Evolutionary conservation across 2,888 invertebrate species (phyloP), one percentile per base, ranked within the genome.

Genomic region (Dasysyrphus albostriatus): DNA sequence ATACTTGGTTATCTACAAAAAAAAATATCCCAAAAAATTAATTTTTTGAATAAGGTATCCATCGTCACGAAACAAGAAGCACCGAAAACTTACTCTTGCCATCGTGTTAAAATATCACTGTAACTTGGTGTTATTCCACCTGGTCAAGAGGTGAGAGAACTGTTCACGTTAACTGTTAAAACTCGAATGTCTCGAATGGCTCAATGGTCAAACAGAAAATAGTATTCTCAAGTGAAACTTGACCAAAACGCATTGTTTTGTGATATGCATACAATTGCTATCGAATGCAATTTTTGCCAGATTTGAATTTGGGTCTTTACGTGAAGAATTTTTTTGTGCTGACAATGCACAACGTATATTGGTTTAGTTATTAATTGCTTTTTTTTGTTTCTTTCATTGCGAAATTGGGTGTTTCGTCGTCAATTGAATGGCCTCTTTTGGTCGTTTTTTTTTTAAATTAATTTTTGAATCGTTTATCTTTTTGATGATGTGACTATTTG

Each of bases 181-280:
- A 75, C 78, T 87, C 65, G 49, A 87, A 77, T 87, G 87, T 65
- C 78, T 87, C 83, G 32, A 87, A 83, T 87, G 72, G 65, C 83
- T 61, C 24, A 42, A 54, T 70, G 72, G 65, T 24, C 54, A 61
- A 44, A 44, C 75, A 75, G 83, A 87, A 83, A 83, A 83, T 83
- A 83, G 70, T 70, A 42, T 69, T 67, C 51, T 56, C 29, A 37
- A 44, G 8, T 32, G 49, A 24, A 47, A 49, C 32, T 14, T 14
- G 16, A 47, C 56, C 58, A 49, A 16, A 79, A 83, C 87, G 83
- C 83, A 83, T 63, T 74, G 37, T 44, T 42, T 47, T 24, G 54
- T 37, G 24, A 19, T 49, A 34, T 54, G 37, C 19, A 67, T 24
- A 24, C 44, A 72, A 56, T 61, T 84, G 83, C 83, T 80, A 75